These are phyloP conservation scores for Sarcophaga peregrina DNA, from an alignment of 1,140 invertebrate genomes.

Conservation along the genomic window DNA sequence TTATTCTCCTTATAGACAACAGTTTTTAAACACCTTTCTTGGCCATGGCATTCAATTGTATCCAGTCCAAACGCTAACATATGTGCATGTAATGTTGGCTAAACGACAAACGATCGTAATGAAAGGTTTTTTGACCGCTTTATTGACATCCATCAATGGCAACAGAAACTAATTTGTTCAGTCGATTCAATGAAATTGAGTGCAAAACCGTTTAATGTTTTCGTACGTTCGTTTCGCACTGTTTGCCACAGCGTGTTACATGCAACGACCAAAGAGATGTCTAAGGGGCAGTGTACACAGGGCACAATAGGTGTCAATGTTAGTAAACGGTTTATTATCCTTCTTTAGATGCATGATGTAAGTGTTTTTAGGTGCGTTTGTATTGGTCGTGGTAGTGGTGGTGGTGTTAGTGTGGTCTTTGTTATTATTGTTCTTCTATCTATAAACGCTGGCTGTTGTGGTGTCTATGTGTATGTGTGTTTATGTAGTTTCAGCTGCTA, in stretches of 20 bases:
- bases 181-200: slow-evolving; percentile 47
- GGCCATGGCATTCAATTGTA: too few species aligned
- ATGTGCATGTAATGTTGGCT: neutral
- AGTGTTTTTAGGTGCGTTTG: neutral
- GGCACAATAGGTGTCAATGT: neutral
- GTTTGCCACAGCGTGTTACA: neutral
- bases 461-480: slow-evolving; percentile 15
- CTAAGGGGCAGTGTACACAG: neutral
- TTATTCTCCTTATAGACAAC: too few species aligned
- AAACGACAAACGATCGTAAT: neutral
- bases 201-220: slow-evolving; percentile 45
- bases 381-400: neutral
- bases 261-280: neutral
- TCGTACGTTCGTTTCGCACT: neutral
- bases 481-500: slow-evolving; percentile 9
- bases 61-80: neutral
- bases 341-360: neutral
- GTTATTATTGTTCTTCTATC: slow-evolving; percentile 26
- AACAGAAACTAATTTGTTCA: slow-evolving; percentile 46
- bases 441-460: neutral
- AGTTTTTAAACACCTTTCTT: too few species aligned
- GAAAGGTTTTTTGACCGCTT: slow-evolving; percentile 45
- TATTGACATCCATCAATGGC: slow-evolving; percentile 36
- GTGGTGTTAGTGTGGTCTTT: neutral
- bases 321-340: slow-evolving; percentile 12